phyloP scores from a whole-genome alignment of 2,113 vertebrate genomes.

The Turdus rufiventris region DNA sequence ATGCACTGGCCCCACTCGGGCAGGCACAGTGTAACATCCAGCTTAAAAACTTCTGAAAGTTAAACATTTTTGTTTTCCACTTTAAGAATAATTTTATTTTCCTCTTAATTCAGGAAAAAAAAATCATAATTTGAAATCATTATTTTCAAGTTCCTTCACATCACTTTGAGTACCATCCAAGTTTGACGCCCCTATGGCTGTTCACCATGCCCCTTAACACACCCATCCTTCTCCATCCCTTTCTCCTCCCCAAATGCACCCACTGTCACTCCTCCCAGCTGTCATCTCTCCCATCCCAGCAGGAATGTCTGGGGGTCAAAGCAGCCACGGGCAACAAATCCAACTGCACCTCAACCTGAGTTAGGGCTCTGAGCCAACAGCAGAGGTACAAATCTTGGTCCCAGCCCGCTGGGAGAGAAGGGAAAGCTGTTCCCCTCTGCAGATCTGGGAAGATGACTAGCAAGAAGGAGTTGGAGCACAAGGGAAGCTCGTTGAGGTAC shows the following conservation, averaged over 20 bases:
- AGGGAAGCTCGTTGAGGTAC: background rate
- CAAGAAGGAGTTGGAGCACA: background rate
- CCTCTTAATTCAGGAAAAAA: background rate
- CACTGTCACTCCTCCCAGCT: background rate
- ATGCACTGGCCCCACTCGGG: accelerated
- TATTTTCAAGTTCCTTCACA: background rate
- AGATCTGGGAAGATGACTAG: background rate
- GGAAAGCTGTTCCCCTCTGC: background rate
- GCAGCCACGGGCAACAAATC: accelerated
- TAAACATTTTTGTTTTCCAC: background rate
- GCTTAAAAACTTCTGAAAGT: background rate
- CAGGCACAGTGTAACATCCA: background rate
- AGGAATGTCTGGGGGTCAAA: background rate
- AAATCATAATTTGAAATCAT: background rate
- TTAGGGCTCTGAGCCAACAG: background rate
- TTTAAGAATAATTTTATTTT: background rate
- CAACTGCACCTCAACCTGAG: background rate
- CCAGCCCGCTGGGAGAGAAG: background rate
- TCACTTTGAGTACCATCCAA: accelerated
- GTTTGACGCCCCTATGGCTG: background rate
- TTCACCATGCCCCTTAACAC: background rate
- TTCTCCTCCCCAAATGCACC: background rate
- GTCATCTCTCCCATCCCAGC: background rate
- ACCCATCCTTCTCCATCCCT: background rate
- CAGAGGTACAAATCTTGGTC: background rate